These are phyloP conservation scores for Drosophila varians DNA, from an alignment of 1,140 invertebrate species.

Conservation along the genomic window DNA sequence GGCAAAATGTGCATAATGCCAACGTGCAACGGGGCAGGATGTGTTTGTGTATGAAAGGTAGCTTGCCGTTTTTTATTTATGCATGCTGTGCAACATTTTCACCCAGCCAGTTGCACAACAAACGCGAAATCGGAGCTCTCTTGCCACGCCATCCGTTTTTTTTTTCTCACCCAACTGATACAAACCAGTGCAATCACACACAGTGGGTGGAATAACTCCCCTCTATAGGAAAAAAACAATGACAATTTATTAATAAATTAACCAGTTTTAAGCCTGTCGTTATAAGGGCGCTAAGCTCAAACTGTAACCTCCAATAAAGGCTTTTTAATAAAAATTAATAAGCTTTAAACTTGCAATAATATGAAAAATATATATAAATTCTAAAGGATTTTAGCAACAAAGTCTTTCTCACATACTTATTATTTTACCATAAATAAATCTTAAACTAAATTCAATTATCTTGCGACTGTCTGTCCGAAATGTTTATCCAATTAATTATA, in stretches of 20 bases:
- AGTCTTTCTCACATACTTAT: no score
- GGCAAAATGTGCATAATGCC: slow-evolving; percentile 75
- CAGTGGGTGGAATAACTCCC: slow-evolving; percentile 15
- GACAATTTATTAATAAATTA: neutral
- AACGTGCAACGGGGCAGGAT: neutral
- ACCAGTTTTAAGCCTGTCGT: no score
- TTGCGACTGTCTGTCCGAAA: neutral
- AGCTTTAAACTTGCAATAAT: no score
- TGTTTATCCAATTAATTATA: neutral
- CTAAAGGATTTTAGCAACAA: no score
- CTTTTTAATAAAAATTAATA: no score
- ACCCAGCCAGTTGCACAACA: slow-evolving; percentile 75
- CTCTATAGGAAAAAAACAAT: neutral
- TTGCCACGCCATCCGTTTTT: slow-evolving; percentile 65
- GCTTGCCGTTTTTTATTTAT: slow-evolving; percentile 76
- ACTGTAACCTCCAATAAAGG: no score
- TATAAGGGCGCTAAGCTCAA: no score
- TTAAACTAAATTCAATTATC: neutral
- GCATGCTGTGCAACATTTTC: slow-evolving; percentile 80
- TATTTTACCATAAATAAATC: no score
- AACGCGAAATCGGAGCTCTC: slow-evolving; percentile 65
- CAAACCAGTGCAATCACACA: slow-evolving; percentile 2
- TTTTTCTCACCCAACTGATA: slow-evolving; percentile 14
- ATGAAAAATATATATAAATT: no score
- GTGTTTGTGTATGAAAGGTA: slow-evolving; percentile 23